These are phyloP conservation scores for Grallaria varia DNA, from an alignment of 2,113 vertebrate species.

Conservation along the genomic window DNA sequence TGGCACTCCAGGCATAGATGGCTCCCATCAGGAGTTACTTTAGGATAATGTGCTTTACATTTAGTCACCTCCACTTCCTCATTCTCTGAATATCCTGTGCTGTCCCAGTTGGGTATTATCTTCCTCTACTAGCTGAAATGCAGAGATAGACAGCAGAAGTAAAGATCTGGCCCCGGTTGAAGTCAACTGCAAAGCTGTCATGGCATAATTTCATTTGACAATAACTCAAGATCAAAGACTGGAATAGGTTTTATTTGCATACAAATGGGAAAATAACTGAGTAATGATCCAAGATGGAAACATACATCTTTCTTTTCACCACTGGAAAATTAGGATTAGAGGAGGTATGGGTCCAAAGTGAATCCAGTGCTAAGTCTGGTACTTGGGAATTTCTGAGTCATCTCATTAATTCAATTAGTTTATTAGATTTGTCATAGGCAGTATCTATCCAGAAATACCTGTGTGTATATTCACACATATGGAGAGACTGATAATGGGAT, in stretches of 20 bases:
- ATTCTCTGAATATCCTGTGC: neutral
- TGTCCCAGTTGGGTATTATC: neutral
- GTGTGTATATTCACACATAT: neutral
- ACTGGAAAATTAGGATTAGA: neutral
- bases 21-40: neutral
- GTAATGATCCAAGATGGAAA: neutral
- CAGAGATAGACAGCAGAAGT: neutral
- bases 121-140: neutral
- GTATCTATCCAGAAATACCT: neutral
- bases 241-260: neutral
- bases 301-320: neutral
- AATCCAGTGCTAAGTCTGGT: neutral
- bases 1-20: slow-evolving; percentile 7
- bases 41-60: neutral
- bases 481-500: neutral
- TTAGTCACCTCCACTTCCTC: neutral
- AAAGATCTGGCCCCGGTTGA: neutral
- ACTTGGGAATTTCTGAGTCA: neutral
- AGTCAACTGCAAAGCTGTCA: neutral
- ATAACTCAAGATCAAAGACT: neutral
- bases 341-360: neutral
- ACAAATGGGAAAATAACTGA: neutral
- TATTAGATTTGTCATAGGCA: neutral
- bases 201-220: neutral
- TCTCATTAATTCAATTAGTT: neutral